Evolutionary conservation across 2,797 vertebrate species (phyloP).

Genomic region (Semotilus atromaculatus): DNA sequence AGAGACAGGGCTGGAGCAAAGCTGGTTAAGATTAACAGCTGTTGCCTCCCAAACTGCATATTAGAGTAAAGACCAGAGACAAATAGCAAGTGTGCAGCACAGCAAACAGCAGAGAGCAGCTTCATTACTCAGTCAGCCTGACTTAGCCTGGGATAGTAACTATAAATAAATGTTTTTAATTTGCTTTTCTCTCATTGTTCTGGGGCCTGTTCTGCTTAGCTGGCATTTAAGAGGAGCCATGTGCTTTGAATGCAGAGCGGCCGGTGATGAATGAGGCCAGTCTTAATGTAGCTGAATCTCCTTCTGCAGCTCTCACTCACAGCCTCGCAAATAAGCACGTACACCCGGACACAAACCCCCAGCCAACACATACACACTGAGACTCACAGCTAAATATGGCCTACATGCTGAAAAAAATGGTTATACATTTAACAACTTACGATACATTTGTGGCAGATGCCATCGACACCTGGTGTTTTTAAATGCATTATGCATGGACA

Average conservation of each 20-base stretch:
- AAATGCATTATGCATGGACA: conserved; percentile 30
- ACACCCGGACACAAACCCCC: background rate
- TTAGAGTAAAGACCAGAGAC: conserved; percentile 49
- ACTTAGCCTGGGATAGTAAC: conserved; percentile 57
- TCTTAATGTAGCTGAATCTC: conserved; percentile 42
- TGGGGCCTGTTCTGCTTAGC: conserved; percentile 70
- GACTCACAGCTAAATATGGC: background rate
- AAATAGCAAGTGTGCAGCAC: conserved; percentile 32
- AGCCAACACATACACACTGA: background rate
- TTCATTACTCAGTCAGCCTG: conserved; percentile 60
- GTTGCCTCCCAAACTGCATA: conserved; percentile 42
- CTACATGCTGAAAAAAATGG: background rate
- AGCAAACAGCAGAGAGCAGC: conserved; percentile 48
- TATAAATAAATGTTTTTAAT: conserved; percentile 75
- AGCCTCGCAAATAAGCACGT: conserved; percentile 11
- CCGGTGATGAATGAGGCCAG: conserved; percentile 49
- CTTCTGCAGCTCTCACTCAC: conserved; percentile 46
- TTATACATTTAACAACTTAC: conserved; percentile 1
- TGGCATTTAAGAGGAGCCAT: conserved; percentile 67
- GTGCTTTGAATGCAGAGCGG: conserved; percentile 62
- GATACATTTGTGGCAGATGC: conserved; percentile 4
- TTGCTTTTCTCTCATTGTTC: conserved; percentile 62
- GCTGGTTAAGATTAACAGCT: conserved; percentile 37
- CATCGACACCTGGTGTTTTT: conserved; percentile 13
- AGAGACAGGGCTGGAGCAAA: conserved; percentile 27